Evolutionary conservation across 2,113 vertebrate genomes (phyloP).

Genomic region (Plotosus lineatus): DNA sequence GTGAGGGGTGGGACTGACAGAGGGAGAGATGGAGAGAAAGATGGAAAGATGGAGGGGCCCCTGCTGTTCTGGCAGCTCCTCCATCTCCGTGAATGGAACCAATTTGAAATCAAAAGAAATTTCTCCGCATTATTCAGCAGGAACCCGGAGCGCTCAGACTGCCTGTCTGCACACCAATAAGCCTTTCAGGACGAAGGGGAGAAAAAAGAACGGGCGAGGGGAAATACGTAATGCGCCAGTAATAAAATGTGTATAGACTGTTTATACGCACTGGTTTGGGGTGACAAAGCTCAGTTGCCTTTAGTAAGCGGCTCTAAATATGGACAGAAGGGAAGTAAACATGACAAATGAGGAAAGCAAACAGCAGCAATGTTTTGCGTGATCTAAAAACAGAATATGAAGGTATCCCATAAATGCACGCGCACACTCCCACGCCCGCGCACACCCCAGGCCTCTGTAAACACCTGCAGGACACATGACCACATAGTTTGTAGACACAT

Average conservation of each 20-base stretch:
- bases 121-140: conserved; percentile 76
- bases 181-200: conserved; percentile 57
- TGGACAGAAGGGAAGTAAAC: conserved; percentile 21
- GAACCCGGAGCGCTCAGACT: conserved; percentile 57
- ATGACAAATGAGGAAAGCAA: conserved; percentile 34
- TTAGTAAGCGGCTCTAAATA: conserved; percentile 23
- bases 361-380: conserved; percentile 12
- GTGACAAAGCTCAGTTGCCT: conserved; percentile 31
- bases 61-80: conserved; percentile 72
- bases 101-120: conserved; percentile 82
- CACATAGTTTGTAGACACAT: conserved; percentile 52
- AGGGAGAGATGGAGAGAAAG: not conserved
- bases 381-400: conserved; percentile 8
- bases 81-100: conserved; percentile 79
- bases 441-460: conserved; percentile 46
- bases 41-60: conserved; percentile 52
- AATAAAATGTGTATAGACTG: conserved; percentile 39
- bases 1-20: conserved; percentile 22
- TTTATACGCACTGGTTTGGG: conserved; percentile 31
- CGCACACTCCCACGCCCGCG: not conserved
- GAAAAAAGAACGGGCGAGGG: conserved; percentile 32
- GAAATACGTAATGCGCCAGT: conserved; percentile 34
- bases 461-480: conserved; percentile 53
- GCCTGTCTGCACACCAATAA: conserved; percentile 53
- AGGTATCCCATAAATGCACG: not conserved